Evolutionary conservation across 1,140 invertebrate genomes (phyloP).

Genomic region (Trypoxylus dichotomus): DNA sequence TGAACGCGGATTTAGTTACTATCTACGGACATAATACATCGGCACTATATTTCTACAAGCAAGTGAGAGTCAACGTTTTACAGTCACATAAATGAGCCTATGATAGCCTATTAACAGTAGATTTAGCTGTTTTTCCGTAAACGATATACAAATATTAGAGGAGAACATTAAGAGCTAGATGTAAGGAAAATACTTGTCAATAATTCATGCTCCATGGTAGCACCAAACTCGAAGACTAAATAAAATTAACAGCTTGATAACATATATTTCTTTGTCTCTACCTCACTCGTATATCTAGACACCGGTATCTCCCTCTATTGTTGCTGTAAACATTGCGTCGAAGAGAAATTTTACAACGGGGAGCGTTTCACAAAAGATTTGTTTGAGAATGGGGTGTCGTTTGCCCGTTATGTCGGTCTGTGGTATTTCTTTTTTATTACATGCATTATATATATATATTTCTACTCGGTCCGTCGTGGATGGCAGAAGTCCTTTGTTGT

Average conservation of each 20-base stretch:
- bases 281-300: not conserved
- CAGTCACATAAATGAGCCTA: no score
- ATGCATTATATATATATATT: not conserved
- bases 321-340: not conserved
- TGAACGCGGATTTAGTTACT: no score
- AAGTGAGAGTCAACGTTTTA: no score
- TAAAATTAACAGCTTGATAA: not conserved
- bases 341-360: not conserved
- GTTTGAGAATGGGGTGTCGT: not conserved
- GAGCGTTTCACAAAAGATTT: not conserved
- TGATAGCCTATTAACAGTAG: no score
- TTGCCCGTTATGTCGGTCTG: not conserved
- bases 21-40: no score
- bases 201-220: no score
- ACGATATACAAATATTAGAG: no score
- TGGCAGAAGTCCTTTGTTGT: not conserved
- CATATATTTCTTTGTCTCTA: not conserved
- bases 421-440: not conserved
- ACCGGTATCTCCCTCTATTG: not conserved
- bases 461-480: not conserved
- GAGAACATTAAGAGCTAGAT: no score
- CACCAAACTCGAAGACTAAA: not conserved
- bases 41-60: no score
- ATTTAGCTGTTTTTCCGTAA: no score
- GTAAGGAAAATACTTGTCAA: no score